phyloP scores from a whole-genome alignment of 1,140 invertebrate species.

The Piezodorus guildinii region DNA sequence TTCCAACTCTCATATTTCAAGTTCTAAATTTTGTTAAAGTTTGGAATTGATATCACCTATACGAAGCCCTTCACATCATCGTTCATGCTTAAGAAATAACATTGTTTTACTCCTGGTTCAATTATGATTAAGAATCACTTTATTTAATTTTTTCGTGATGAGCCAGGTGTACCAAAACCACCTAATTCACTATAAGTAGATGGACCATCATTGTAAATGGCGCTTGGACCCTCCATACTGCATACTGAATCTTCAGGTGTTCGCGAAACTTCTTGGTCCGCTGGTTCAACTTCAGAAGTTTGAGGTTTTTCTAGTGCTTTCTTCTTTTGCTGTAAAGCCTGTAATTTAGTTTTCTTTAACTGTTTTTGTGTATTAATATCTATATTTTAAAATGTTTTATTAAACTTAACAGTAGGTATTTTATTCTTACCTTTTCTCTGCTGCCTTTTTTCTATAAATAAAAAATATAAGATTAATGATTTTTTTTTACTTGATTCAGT shows the following conservation, averaged over 20 bases:
- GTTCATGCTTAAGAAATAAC: slow-evolving; percentile 9
- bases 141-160: slow-evolving; percentile 7
- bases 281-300: slow-evolving; percentile 38
- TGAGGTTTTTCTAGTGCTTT: slow-evolving; percentile 37
- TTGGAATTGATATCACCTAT: neutral
- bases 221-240: slow-evolving; percentile 55
- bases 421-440: slow-evolving; percentile 58
- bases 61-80: neutral
- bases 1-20: no score
- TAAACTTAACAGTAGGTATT: neutral
- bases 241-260: slow-evolving; percentile 56
- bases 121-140: neutral
- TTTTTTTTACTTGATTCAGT: neutral
- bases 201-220: slow-evolving; percentile 39
- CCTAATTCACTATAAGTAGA: slow-evolving; percentile 33
- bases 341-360: slow-evolving; percentile 27
- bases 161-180: slow-evolving; percentile 26
- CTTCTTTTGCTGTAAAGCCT: slow-evolving; percentile 49
- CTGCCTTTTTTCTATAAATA: slow-evolving; percentile 61
- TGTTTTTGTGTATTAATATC: no score
- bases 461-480: slow-evolving; percentile 6
- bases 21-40: neutral
- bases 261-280: slow-evolving; percentile 53
- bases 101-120: neutral
- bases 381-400: no score